These are phyloP conservation scores for Cantharis nigra DNA, from an alignment of 2,888 invertebrate species.

Conservation along the genomic window DNA sequence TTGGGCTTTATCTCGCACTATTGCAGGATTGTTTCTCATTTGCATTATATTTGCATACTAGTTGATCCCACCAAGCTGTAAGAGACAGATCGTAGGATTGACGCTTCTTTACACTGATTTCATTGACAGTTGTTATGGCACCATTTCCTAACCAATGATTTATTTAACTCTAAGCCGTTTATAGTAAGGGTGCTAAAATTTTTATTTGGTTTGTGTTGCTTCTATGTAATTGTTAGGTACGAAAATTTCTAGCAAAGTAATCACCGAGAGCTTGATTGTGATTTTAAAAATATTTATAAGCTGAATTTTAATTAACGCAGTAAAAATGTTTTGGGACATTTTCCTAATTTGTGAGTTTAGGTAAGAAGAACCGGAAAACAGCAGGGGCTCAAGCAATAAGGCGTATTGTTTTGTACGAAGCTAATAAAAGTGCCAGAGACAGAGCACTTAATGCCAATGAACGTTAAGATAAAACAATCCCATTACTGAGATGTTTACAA, in stretches of 20 bases:
- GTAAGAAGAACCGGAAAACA: constrained; percentile 43
- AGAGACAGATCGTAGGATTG: constrained; percentile 31
- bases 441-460: constrained; percentile 55
- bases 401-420: constrained; percentile 44
- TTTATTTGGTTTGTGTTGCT: background rate
- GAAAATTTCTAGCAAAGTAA: background rate
- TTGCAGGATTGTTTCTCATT: constrained; percentile 25
- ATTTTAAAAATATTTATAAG: background rate
- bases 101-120: constrained; percentile 25
- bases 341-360: constrained; percentile 48
- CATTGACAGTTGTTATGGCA: constrained; percentile 24
- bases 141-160: constrained; percentile 17
- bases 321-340: constrained; percentile 31
- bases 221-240: background rate
- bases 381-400: constrained; percentile 45
- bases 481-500: constrained; percentile 43
- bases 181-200: background rate
- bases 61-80: constrained; percentile 33
- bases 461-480: constrained; percentile 55
- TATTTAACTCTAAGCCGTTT: constrained; percentile 7
- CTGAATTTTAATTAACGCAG: background rate
- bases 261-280: background rate
- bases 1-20: constrained; percentile 32
- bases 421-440: constrained; percentile 53
- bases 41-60: constrained; percentile 36